These are phyloP conservation scores for Harlomillsia oculata DNA, from an alignment of 1,140 invertebrate genomes.

Conservation along the genomic window DNA sequence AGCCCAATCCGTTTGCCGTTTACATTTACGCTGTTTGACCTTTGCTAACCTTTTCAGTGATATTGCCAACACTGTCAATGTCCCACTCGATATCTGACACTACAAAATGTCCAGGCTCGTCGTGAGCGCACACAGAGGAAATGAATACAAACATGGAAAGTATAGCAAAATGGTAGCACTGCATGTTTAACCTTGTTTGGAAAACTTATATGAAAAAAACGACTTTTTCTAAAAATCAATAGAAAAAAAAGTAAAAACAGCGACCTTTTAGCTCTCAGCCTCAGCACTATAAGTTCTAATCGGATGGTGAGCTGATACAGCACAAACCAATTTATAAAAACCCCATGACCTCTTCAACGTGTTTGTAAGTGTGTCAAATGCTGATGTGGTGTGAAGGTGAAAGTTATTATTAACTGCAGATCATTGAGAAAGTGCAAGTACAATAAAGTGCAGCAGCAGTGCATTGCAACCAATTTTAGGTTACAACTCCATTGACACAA, in stretches of 20 bases:
- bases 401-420: no score
- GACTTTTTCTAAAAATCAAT: not conserved
- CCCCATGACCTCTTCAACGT: no score
- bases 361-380: no score
- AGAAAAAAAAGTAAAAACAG: not conserved
- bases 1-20: not conserved
- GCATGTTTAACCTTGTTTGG: not conserved
- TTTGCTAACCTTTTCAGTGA: not conserved
- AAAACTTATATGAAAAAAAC: not conserved
- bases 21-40: not conserved
- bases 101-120: not conserved
- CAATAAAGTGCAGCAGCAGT: no score
- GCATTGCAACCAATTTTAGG: no score
- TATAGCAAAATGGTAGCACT: not conserved
- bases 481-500: no score
- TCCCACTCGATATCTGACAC: conserved; percentile 5
- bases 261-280: not conserved
- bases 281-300: no score
- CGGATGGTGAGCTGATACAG: no score
- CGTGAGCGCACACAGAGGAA: not conserved
- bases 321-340: no score
- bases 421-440: no score
- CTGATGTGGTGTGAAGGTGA: no score
- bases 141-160: not conserved
- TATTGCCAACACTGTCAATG: not conserved